A percentile compares a stretch with the other conserved stretches of the same genome.
Conservation (phyloP, 2,113 vertebrate genomes). For the Hippocampus abdominalis region DNA sequence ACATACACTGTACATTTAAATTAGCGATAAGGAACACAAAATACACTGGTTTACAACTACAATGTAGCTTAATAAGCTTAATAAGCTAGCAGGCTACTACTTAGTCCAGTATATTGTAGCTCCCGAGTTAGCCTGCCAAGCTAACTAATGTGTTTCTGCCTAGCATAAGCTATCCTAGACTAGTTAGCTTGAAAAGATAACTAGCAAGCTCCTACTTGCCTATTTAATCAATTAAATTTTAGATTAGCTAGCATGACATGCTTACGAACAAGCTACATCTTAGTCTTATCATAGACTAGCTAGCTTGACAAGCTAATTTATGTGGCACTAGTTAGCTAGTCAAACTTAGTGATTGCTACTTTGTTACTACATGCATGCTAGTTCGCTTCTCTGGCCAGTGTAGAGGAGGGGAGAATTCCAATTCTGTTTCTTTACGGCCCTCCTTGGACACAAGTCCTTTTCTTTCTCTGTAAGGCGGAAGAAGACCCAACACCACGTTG, state of each 20-base stretch:
- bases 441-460: too few species aligned
- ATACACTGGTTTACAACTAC: not conserved
- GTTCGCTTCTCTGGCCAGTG: not conserved
- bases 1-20: not conserved
- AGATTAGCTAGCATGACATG: not conserved
- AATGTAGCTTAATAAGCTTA: not conserved
- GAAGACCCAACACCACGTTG: too few species aligned
- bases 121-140: too few species aligned
- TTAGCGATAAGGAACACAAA: not conserved
- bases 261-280: not conserved
- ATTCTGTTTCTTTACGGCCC: too few species aligned
- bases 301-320: not conserved
- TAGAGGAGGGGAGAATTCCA: too few species aligned
- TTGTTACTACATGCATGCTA: not conserved
- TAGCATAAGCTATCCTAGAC: too few species aligned
- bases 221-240: not conserved
- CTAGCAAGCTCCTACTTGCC: too few species aligned
- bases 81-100: not conserved
- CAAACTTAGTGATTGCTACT: not conserved
- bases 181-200: not conserved
- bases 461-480: too few species aligned
- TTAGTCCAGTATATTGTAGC: too few species aligned
- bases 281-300: not conserved
- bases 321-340: not conserved
- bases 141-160: too few species aligned